Evolutionary conservation across 1,140 invertebrate species (phyloP).

Genomic region (Drosophila virilis): DNA sequence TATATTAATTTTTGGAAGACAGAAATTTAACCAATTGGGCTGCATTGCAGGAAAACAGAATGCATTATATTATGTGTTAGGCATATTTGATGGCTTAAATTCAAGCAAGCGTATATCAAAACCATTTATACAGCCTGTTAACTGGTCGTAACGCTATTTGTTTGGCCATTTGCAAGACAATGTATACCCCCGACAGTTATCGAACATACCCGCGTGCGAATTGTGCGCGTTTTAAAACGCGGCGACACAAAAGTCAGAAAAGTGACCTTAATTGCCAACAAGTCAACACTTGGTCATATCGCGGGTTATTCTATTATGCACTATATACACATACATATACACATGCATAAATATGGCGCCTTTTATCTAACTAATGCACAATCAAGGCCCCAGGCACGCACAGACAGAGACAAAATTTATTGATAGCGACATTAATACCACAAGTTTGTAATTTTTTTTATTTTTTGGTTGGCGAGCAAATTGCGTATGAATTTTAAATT

Average conservation of each 20-base stretch:
- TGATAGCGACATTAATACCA: slow-evolving; percentile 77
- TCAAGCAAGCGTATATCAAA: neutral
- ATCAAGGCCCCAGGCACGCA: slow-evolving; percentile 70
- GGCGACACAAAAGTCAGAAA: slow-evolving; percentile 33
- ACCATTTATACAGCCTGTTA: neutral
- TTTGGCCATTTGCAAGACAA: slow-evolving; percentile 24
- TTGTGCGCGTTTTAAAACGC: slow-evolving; percentile 32
- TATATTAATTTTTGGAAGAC: too few species aligned
- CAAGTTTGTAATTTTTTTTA: slow-evolving; percentile 50
- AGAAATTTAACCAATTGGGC: too few species aligned
- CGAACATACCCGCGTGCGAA: slow-evolving; percentile 23
- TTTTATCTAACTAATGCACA: slow-evolving; percentile 70
- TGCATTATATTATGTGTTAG: too few species aligned
- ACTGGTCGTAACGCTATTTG: slow-evolving; percentile 6
- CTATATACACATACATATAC: slow-evolving; percentile 20
- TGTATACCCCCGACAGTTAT: neutral
- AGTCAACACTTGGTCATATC: slow-evolving; percentile 73
- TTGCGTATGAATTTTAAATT: slow-evolving; percentile 63
- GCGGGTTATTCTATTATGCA: slow-evolving; percentile 63
- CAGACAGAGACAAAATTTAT: slow-evolving; percentile 71
- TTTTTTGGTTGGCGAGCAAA: slow-evolving; percentile 38
- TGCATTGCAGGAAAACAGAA: too few species aligned
- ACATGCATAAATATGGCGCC: slow-evolving; percentile 36
- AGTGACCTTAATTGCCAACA: slow-evolving; percentile 75
- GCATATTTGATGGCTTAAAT: neutral